Conservation (phyloP, 2,113 vertebrate species). For the Ciconia stormi region DNA sequence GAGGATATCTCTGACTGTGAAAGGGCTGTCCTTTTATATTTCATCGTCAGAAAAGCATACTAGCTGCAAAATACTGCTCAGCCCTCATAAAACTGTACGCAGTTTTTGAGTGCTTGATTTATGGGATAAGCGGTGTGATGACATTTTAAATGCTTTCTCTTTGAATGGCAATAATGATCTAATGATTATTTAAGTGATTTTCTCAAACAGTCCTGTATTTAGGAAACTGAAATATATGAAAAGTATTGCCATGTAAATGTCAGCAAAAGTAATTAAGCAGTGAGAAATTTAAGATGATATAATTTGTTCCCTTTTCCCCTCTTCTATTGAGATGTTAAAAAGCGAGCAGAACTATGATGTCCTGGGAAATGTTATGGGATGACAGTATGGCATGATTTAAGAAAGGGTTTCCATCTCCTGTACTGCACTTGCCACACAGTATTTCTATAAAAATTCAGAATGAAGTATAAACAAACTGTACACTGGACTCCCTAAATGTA, state of each 20-base stretch:
- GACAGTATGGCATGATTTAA: neutral
- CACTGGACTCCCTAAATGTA: neutral
- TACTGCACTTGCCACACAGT: neutral
- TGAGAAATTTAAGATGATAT: neutral
- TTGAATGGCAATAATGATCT: neutral
- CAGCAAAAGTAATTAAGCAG: neutral
- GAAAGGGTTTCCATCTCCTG: neutral
- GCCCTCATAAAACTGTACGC: neutral
- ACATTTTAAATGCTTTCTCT: constrained; percentile 13
- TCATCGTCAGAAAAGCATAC: neutral
- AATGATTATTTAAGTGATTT: constrained; percentile 15
- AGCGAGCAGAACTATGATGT: neutral
- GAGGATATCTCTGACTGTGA: neutral
- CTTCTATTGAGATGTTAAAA: neutral
- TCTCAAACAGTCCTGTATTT: neutral
- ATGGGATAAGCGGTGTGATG: neutral
- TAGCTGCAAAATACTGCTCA: neutral
- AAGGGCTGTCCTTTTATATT: neutral
- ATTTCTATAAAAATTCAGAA: neutral
- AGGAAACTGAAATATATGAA: neutral
- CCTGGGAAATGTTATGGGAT: neutral
- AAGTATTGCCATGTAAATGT: neutral
- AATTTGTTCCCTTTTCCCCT: neutral
- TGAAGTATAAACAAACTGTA: neutral
- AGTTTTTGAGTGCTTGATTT: constrained; percentile 19